These are phyloP conservation scores for Chunga burmeisteri DNA, from an alignment of 2,113 vertebrate species.

Conservation along the genomic window DNA sequence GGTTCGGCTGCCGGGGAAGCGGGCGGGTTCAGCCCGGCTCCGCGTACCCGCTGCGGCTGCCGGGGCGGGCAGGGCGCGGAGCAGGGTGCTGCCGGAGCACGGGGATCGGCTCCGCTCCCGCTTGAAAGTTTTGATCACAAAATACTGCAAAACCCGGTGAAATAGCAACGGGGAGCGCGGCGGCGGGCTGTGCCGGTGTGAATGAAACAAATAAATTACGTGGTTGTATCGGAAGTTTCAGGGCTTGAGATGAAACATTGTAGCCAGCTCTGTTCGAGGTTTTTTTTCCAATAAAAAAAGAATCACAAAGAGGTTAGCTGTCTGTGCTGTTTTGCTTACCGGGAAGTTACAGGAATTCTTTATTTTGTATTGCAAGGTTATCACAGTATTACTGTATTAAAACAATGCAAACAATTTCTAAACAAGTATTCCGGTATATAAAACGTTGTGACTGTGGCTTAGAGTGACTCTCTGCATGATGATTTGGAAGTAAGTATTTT, in stretches of 20 bases:
- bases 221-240: background rate
- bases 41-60: background rate
- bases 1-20: background rate
- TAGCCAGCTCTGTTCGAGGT: background rate
- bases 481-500: background rate
- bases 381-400: background rate
- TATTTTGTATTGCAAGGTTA: background rate
- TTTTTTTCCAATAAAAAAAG: conserved; percentile 17
- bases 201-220: background rate
- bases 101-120: background rate
- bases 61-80: background rate
- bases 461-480: background rate
- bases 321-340: background rate
- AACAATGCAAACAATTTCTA: background rate
- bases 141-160: background rate
- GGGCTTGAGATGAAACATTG: background rate
- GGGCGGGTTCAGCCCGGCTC: background rate
- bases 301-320: background rate
- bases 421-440: background rate
- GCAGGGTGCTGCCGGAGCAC: accelerated
- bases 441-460: background rate
- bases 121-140: background rate
- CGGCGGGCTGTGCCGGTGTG: background rate
- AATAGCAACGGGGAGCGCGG: background rate
- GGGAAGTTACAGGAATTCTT: background rate